phyloP scores from a whole-genome alignment of 2,888 invertebrate genomes.

The Dolichopus griseipennis region DNA sequence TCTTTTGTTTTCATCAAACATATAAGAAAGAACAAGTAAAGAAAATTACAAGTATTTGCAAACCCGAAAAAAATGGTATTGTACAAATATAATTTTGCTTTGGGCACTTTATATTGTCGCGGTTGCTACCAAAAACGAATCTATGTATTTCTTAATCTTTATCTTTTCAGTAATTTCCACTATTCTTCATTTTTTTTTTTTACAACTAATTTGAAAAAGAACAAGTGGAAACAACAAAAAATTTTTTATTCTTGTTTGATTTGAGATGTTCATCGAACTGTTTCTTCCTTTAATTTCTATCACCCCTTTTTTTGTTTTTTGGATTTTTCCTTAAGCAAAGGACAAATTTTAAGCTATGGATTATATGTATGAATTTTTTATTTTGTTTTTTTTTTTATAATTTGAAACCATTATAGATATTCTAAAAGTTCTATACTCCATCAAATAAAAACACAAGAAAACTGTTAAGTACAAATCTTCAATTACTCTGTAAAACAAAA shows the following conservation, averaged over 20 bases:
- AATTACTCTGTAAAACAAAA: neutral
- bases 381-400: neutral
- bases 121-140: neutral
- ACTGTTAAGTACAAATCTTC: neutral
- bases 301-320: neutral
- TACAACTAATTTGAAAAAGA: neutral
- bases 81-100: neutral
- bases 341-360: neutral
- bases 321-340: neutral
- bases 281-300: neutral
- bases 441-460: neutral
- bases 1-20: neutral
- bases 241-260: neutral
- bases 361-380: neutral
- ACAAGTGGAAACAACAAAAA: neutral
- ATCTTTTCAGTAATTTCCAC: neutral
- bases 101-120: neutral
- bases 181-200: too few species aligned
- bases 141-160: neutral
- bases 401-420: neutral
- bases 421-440: neutral
- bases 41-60: neutral
- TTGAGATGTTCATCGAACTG: conserved; percentile 1
- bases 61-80: neutral
- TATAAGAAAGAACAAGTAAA: neutral